phyloP scores from a whole-genome alignment of 2,797 vertebrate species.

The Knipowitschia caucasica region DNA sequence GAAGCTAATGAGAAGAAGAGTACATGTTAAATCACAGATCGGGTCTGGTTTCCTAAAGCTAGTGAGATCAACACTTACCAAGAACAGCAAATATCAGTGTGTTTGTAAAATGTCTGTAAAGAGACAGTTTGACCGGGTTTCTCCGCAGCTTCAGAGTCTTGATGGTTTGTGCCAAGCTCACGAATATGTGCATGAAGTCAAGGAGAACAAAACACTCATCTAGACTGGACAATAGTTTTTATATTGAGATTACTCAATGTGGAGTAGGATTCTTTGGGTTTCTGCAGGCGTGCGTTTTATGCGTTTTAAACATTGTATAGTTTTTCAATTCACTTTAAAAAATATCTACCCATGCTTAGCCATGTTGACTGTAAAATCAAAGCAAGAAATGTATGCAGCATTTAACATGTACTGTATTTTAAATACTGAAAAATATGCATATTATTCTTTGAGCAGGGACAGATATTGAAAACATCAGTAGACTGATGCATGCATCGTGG shows the following conservation, averaged over 20 bases:
- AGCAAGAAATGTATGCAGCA: no score
- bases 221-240: not conserved
- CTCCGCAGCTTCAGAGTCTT: slow-evolving; percentile 86
- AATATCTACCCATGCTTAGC: no score
- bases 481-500: no score
- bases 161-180: slow-evolving; percentile 89
- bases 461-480: not conserved
- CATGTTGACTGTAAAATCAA: no score
- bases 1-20: slow-evolving; percentile 72
- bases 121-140: slow-evolving; percentile 86
- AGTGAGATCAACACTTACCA: slow-evolving; percentile 65
- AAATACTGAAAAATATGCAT: no score
- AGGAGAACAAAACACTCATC: slow-evolving; percentile 63
- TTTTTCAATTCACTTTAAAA: no score
- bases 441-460: no score
- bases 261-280: not conserved
- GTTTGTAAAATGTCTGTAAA: slow-evolving; percentile 89
- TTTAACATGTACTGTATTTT: no score
- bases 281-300: no score
- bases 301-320: no score
- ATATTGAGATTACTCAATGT: not conserved
- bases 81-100: slow-evolving; percentile 85
- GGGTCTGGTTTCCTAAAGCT: not conserved
- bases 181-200: slow-evolving; percentile 83
- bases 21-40: not conserved